phyloP scores from a whole-genome alignment of 2,888 invertebrate species.

The Operophtera brumata region DNA sequence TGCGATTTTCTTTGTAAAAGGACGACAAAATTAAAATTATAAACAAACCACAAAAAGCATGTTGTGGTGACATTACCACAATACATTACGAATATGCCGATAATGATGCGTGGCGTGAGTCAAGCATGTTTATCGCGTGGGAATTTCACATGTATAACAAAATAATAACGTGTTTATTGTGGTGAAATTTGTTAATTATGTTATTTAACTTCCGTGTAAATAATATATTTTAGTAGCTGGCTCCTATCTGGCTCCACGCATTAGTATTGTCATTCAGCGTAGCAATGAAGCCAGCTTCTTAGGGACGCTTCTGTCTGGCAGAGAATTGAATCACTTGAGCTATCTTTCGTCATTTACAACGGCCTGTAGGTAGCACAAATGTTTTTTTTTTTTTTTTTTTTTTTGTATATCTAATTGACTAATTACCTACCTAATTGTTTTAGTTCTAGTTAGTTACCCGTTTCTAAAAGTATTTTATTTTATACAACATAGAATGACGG shows the following conservation, averaged over 20 bases:
- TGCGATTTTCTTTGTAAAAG: not conserved
- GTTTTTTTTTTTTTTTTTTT: too few relatives aligned
- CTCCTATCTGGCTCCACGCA: too few relatives aligned
- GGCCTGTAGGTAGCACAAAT: too few relatives aligned
- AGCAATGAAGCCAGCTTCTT: too few relatives aligned
- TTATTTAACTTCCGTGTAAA: conserved; percentile 1
- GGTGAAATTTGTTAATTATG: not conserved
- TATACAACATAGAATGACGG: too few relatives aligned
- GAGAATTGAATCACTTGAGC: too few relatives aligned
- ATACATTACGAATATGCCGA: conserved; percentile 14
- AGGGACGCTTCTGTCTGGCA: too few relatives aligned
- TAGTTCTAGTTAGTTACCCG: not conserved
- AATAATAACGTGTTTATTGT: not conserved
- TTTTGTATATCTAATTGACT: too few relatives aligned
- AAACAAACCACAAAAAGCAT: not conserved
- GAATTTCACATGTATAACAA: conserved; percentile 6
- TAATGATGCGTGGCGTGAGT: conserved; percentile 22
- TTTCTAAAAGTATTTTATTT: not conserved
- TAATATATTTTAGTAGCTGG: not conserved
- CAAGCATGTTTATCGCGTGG: conserved; percentile 23
- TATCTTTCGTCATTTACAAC: too few relatives aligned
- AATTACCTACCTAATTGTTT: too few relatives aligned
- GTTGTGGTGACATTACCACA: conserved; percentile 11
- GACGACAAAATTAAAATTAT: not conserved
- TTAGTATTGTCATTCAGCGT: too few relatives aligned